These are phyloP conservation scores for Penelope pileata DNA, from an alignment of 2,113 vertebrate genomes.

Conservation along the genomic window DNA sequence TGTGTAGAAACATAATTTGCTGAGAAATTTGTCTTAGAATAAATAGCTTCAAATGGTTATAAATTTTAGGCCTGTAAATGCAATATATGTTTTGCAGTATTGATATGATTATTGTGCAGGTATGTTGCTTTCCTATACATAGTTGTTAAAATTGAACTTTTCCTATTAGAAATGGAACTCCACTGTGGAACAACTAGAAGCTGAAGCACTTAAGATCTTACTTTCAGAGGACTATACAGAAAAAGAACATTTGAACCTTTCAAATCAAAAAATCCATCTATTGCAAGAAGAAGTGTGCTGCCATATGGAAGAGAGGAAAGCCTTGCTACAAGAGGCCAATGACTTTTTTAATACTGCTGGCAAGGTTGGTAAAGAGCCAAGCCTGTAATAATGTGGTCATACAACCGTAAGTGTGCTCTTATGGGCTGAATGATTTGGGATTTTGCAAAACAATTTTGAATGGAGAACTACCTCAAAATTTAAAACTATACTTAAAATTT, in stretches of 20 bases:
- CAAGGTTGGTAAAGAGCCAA: slow-evolving; percentile 77
- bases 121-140: not conserved
- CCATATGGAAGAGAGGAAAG: slow-evolving; percentile 73
- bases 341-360: slow-evolving; percentile 80
- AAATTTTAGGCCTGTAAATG: not conserved
- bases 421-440: not conserved
- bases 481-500: not conserved
- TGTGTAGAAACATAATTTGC: not conserved
- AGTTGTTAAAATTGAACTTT: not conserved
- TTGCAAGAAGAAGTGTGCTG: slow-evolving; percentile 75
- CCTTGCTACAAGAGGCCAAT: slow-evolving; percentile 78
- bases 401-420: not conserved
- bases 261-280: slow-evolving; percentile 73
- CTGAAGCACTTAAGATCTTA: slow-evolving; percentile 73
- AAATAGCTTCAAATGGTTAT: not conserved
- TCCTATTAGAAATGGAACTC: slow-evolving; percentile 79
- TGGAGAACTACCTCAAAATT: not conserved
- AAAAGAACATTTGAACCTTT: slow-evolving; percentile 75
- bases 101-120: not conserved
- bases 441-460: not conserved
- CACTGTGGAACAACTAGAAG: slow-evolving; percentile 70
- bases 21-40: not conserved
- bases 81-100: not conserved
- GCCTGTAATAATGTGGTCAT: not conserved
- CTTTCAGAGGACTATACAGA: slow-evolving; percentile 67